phyloP scores from a whole-genome alignment of 2,888 invertebrate genomes.

The Strigamia crassipes region DNA sequence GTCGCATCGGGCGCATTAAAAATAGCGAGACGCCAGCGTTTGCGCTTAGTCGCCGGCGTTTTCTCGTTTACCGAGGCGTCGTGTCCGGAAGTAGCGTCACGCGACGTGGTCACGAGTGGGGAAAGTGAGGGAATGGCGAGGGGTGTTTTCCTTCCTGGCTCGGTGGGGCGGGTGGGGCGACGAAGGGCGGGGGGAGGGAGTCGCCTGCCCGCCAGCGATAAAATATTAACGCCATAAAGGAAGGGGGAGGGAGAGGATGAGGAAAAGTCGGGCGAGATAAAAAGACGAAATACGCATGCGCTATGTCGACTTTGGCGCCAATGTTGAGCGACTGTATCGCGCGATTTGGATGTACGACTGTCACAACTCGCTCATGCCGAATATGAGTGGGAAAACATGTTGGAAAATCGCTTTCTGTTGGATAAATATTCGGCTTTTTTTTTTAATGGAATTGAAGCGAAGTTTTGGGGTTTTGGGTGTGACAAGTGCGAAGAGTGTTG shows the following conservation, averaged over 20 bases:
- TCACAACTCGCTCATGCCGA: neutral
- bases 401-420: too few relatives aligned
- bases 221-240: slow-evolving; percentile 40
- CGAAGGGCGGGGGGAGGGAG: neutral
- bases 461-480: too few relatives aligned
- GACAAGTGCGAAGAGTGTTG: too few relatives aligned
- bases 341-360: neutral
- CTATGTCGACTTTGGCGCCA: slow-evolving; percentile 28
- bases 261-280: slow-evolving; percentile 15
- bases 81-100: slow-evolving; percentile 18
- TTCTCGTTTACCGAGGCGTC: neutral
- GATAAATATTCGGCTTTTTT: too few relatives aligned
- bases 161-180: neutral
- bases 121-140: slow-evolving; percentile 6
- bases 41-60: neutral
- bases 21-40: neutral
- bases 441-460: too few relatives aligned
- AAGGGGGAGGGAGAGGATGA: neutral
- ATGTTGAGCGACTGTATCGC: neutral
- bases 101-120: slow-evolving; percentile 15
- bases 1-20: slow-evolving; percentile 28
- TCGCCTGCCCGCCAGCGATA: slow-evolving; percentile 40
- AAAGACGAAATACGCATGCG: slow-evolving; percentile 27
- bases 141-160: neutral
- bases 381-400: too few relatives aligned